A percentile compares a stretch with the other conserved stretches of the same genome.
These are phyloP conservation scores for Micoletzkya japonica DNA, from an alignment of 2,888 invertebrate species.

Conservation along the genomic window DNA sequence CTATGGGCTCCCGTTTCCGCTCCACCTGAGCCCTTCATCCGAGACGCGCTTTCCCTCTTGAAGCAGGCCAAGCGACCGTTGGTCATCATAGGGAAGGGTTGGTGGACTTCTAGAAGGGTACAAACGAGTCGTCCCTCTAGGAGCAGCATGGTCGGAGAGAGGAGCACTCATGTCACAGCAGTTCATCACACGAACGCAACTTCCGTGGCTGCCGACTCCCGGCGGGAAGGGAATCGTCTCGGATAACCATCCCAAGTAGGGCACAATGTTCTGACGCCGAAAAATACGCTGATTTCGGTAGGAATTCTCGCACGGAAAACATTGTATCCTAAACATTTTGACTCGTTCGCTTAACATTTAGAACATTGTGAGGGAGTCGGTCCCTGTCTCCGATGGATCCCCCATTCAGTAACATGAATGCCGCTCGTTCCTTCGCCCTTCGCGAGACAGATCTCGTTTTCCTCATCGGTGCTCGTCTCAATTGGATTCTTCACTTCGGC, in stretches of 20 bases:
- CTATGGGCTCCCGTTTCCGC: conserved; percentile 73
- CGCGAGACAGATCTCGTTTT: conserved; percentile 85
- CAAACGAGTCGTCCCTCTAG: conserved; percentile 11
- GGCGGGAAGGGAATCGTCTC: conserved; percentile 78
- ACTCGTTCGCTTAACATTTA: no score
- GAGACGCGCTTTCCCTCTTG: conserved; percentile 75
- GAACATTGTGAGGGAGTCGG: no score
- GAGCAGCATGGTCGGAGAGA: conserved; percentile 56
- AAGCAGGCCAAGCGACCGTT: conserved; percentile 78
- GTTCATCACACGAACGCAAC: conserved; percentile 73
- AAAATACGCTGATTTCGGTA: no score
- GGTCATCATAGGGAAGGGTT: conserved; percentile 85
- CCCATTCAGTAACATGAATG: conserved; percentile 56
- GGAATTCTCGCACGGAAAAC: no score
- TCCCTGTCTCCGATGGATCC: no score
- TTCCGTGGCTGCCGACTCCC: conserved; percentile 91
- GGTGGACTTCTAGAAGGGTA: neutral
- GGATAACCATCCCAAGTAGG: conserved; percentile 71
- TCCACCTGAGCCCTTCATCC: conserved; percentile 76
- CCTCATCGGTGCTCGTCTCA: conserved; percentile 85
- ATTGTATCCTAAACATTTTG: no score
- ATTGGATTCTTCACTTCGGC: conserved; percentile 98
- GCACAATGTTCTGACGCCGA: neutral
- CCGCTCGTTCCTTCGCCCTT: conserved; percentile 71
- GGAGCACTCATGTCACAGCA: conserved; percentile 50